These are phyloP conservation scores for Sebastes vulpes DNA, from an alignment of 2,797 vertebrate species.

Conservation along the genomic window DNA sequence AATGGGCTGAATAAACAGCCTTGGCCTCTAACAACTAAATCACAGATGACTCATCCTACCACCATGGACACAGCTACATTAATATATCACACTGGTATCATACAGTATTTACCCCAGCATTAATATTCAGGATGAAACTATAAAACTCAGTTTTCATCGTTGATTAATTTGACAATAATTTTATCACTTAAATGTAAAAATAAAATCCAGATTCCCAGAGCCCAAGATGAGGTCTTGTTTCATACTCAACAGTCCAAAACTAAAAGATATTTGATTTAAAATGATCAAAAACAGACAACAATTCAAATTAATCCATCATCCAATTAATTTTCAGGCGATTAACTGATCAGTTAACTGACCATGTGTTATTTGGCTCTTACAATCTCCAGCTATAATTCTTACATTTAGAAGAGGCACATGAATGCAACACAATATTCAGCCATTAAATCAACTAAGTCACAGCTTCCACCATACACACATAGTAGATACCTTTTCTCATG, in stretches of 20 bases:
- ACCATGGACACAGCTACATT: not conserved
- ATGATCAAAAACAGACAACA: not conserved
- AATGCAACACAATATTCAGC: not conserved
- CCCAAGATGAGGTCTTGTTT: not conserved
- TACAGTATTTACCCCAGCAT: not conserved
- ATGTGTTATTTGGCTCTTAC: not conserved
- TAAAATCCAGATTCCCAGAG: not conserved
- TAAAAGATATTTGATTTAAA: not conserved
- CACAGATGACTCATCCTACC: not conserved
- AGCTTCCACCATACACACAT: not conserved
- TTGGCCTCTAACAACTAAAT: not conserved
- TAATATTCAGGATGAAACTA: not conserved
- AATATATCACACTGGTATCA: not conserved
- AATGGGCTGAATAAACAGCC: not conserved
- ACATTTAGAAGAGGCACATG: not conserved
- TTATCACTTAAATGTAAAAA: not conserved
- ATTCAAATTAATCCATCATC: accelerated
- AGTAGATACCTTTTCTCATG: not conserved
- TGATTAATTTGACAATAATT: not conserved
- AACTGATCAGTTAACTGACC: too few relatives aligned
- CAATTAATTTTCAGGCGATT: too few relatives aligned
- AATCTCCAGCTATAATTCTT: not conserved
- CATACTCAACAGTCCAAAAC: not conserved
- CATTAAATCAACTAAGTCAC: not conserved
- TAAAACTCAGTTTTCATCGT: not conserved